phyloP scores from a whole-genome alignment of 2,797 vertebrate genomes.

The Gadopsis bispinosus region DNA sequence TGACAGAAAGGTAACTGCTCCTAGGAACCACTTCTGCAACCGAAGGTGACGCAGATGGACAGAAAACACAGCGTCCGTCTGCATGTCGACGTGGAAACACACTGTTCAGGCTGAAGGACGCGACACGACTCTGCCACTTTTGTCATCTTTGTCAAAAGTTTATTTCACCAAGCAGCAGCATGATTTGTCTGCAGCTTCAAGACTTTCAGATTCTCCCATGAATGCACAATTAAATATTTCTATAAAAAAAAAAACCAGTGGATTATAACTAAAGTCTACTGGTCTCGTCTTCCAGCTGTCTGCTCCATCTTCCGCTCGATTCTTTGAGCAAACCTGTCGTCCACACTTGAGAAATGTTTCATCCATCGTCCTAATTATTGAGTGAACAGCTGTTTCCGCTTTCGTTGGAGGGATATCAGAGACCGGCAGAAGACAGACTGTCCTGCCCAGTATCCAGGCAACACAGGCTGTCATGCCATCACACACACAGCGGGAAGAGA shows the following conservation, averaged over 20 bases:
- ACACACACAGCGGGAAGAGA: not conserved
- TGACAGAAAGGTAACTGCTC: too few species aligned
- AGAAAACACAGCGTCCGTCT: not conserved
- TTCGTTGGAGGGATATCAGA: not conserved
- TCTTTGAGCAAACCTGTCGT: not conserved
- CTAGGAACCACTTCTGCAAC: too few species aligned
- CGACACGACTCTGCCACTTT: not conserved
- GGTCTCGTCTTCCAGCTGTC: not conserved
- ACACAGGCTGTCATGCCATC: constrained; percentile 4
- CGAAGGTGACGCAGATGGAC: too few species aligned
- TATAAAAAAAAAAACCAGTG: not conserved
- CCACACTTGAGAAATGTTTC: not conserved
- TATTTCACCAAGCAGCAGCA: not conserved
- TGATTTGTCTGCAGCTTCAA: not conserved
- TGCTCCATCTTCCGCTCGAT: not conserved
- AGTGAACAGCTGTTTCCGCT: not conserved
- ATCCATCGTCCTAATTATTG: not conserved
- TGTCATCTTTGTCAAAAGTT: not conserved
- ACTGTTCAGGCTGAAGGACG: not conserved
- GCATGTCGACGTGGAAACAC: not conserved
- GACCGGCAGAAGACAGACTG: not conserved
- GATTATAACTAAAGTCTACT: not conserved
- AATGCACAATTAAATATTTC: not conserved
- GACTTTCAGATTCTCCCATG: not conserved
- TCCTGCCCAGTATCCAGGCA: not conserved